Evolutionary conservation across 2,797 vertebrate genomes (phyloP).

Genomic region (Ctenochaetus hawaiiensis): DNA sequence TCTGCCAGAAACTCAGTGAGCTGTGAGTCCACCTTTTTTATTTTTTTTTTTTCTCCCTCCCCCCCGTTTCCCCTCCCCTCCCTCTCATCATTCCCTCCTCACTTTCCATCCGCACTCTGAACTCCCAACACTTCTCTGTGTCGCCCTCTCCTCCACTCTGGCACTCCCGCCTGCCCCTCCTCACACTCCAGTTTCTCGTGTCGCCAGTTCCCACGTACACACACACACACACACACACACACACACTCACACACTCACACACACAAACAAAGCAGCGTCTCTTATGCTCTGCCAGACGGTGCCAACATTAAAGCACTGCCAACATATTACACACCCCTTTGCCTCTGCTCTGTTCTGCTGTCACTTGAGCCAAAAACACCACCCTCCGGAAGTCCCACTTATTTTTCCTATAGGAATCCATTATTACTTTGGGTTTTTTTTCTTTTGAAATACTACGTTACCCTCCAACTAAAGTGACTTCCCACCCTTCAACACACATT

Average conservation of each 20-base stretch:
- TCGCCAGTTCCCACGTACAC: slow-evolving; percentile 4
- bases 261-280: slow-evolving; percentile 64
- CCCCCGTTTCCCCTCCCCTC: background rate
- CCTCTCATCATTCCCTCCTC: slow-evolving; percentile 46
- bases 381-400: slow-evolving; percentile 20
- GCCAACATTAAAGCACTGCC: slow-evolving; percentile 74
- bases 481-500: slow-evolving; percentile 32
- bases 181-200: slow-evolving; percentile 63
- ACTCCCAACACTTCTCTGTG: slow-evolving; percentile 71
- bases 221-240: slow-evolving; percentile 41
- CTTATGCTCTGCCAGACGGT: slow-evolving; percentile 62
- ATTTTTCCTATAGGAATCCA: slow-evolving; percentile 8
- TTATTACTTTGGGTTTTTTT: slow-evolving; percentile 28
- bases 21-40: slow-evolving; percentile 89
- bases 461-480: slow-evolving; percentile 20
- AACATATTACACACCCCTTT: slow-evolving; percentile 81
- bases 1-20: slow-evolving; percentile 96
- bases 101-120: slow-evolving; percentile 71
- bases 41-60: no score
- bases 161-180: slow-evolving; percentile 61
- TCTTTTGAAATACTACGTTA: slow-evolving; percentile 21
- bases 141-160: slow-evolving; percentile 60
- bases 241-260: slow-evolving; percentile 44
- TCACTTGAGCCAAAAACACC: slow-evolving; percentile 45
- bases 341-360: slow-evolving; percentile 48